Evolutionary conservation across 2,888 invertebrate genomes (phyloP).

Genomic region (Thalpophila matura): DNA sequence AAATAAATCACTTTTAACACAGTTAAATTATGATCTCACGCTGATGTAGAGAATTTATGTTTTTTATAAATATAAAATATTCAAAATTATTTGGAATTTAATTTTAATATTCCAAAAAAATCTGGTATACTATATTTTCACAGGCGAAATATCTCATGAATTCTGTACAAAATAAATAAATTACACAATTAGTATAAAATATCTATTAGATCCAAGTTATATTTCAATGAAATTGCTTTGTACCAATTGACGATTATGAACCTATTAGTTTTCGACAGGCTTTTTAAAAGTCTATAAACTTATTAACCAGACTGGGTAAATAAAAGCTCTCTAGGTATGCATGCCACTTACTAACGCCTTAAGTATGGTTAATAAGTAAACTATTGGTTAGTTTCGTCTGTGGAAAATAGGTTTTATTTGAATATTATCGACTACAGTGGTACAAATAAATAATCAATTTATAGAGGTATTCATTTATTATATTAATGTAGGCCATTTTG

Average conservation of each 20-base stretch:
- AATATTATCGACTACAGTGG: neutral
- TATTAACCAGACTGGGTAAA: slow-evolving; percentile 9
- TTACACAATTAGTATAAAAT: neutral
- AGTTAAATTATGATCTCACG: slow-evolving; percentile 41
- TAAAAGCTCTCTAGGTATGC: slow-evolving; percentile 32
- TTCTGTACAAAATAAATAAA: no score
- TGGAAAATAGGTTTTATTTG: no score
- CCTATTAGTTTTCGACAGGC: neutral
- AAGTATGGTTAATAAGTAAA: slow-evolving; percentile 8
- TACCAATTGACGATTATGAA: neutral
- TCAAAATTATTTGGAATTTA: slow-evolving; percentile 1
- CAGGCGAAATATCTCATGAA: slow-evolving; percentile 2
- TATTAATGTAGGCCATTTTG: neutral
- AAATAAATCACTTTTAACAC: slow-evolving; percentile 9
- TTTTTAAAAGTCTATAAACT: neutral
- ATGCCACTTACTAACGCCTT: slow-evolving; percentile 18
- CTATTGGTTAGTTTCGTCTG: neutral
- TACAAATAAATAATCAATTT: neutral
- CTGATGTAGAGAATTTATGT: slow-evolving; percentile 35
- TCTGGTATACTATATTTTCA: neutral
- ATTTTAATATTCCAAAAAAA: neutral
- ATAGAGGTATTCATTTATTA: no score
- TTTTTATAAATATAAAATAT: slow-evolving; percentile 16
- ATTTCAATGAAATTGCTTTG: neutral
- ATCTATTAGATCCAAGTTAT: neutral